Evolutionary conservation across 2,888 invertebrate species (phyloP).

Genomic region (Eupithecia dodoneata): DNA sequence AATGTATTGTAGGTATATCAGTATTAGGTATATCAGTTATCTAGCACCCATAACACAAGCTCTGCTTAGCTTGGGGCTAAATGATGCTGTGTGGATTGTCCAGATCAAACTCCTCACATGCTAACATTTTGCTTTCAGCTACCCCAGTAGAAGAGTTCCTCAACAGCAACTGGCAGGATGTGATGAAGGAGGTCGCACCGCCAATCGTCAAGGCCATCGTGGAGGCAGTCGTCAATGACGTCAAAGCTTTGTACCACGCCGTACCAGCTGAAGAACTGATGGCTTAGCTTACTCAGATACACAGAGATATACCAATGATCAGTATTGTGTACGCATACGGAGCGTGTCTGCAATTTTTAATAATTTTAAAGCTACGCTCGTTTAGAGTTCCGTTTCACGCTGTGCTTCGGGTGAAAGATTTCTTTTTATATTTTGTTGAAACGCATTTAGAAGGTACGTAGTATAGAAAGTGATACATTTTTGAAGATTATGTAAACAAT

Average conservation of each 20-base stretch:
- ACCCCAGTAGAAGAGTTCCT: constrained; percentile 64
- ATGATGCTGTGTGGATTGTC: too few relatives aligned
- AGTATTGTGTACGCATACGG: not conserved
- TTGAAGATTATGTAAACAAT: not conserved
- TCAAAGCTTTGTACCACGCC: constrained; percentile 63
- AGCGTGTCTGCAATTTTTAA: not conserved
- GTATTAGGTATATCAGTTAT: too few relatives aligned
- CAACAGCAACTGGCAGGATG: constrained; percentile 69
- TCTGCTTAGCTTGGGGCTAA: too few relatives aligned
- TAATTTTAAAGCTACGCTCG: not conserved
- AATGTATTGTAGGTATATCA: too few relatives aligned
- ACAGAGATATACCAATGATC: not conserved
- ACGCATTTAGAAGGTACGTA: not conserved
- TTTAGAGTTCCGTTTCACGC: not conserved
- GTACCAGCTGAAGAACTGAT: constrained; percentile 62
- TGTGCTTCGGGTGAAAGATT: not conserved
- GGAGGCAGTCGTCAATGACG: constrained; percentile 54
- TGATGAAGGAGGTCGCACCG: constrained; percentile 72
- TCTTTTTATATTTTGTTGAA: not conserved
- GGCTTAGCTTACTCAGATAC: not conserved
- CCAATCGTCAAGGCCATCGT: constrained; percentile 69
- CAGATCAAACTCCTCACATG: not conserved
- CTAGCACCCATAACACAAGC: too few relatives aligned
- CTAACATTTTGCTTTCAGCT: constrained; percentile 52
- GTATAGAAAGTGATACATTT: not conserved